Percentiles rank a stretch among this genome's conserved stretches.
phyloP scores from a whole-genome alignment of 2,113 vertebrate species.

The Corythornis cristatus region DNA sequence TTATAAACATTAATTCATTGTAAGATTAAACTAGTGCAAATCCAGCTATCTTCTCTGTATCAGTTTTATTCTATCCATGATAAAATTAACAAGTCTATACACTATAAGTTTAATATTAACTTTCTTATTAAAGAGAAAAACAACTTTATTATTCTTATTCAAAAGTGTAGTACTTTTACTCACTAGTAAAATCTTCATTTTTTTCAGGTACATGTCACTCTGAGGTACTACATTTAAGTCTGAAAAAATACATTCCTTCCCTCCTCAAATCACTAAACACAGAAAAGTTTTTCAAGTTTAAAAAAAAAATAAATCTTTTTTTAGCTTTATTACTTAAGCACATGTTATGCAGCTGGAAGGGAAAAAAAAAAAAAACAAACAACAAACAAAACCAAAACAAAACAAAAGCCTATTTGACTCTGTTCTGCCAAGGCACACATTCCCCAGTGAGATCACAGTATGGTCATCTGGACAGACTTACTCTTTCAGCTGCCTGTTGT shows the following conservation, averaged over 20 bases:
- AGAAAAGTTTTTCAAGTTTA: not conserved
- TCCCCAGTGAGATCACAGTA: slow-evolving; percentile 36
- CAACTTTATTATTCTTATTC: not conserved
- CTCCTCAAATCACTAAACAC: not conserved
- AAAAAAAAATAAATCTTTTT: not conserved
- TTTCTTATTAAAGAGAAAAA: not conserved
- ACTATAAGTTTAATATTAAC: not conserved
- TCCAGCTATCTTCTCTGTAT: not conserved
- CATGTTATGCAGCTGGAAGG: slow-evolving; percentile 37
- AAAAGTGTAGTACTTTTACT: not conserved
- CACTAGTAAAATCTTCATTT: not conserved
- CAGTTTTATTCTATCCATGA: not conserved
- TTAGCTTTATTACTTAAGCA: slow-evolving; percentile 14
- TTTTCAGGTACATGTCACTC: not conserved
- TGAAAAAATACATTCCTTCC: not conserved
- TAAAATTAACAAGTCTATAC: not conserved
- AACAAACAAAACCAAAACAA: too few relatives aligned
- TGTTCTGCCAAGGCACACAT: slow-evolving; percentile 69
- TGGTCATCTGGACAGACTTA: slow-evolving; percentile 72
- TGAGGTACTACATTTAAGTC: not conserved
- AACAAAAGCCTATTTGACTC: not conserved
- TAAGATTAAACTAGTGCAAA: not conserved
- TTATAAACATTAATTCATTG: not conserved
- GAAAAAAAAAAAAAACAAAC: not conserved
- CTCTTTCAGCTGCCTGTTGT: slow-evolving; percentile 87